These are phyloP conservation scores for Melierax canorus DNA, from an alignment of 2,113 vertebrate genomes.

Conservation along the genomic window DNA sequence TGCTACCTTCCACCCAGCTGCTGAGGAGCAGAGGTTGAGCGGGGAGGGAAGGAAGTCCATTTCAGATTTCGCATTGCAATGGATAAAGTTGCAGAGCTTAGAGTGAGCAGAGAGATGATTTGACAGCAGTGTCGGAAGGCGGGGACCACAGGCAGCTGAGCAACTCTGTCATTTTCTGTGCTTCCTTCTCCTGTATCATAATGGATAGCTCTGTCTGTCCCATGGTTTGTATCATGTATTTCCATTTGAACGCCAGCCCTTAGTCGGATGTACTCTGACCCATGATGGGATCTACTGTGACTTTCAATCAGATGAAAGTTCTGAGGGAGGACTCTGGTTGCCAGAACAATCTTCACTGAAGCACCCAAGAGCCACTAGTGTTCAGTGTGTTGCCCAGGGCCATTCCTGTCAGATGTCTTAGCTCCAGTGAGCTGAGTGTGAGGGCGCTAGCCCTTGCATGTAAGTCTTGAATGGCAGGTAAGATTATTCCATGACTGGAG, in stretches of 20 bases:
- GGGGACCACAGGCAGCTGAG: constrained; percentile 16
- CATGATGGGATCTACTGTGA: neutral
- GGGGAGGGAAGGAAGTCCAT: neutral
- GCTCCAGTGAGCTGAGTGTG: neutral
- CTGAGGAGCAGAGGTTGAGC: neutral
- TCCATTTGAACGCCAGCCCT: neutral
- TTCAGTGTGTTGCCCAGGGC: neutral
- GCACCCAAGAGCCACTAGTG: neutral
- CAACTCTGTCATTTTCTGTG: neutral
- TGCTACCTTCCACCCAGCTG: constrained; percentile 28
- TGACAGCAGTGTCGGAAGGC: neutral
- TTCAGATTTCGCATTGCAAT: neutral
- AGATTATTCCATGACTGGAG: neutral
- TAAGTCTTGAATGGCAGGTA: neutral
- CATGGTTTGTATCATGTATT: neutral
- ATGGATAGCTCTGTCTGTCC: neutral
- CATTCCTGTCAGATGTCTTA: neutral
- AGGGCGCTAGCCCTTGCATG: neutral
- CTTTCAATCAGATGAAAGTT: neutral
- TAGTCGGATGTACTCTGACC: neutral
- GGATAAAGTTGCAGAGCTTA: neutral
- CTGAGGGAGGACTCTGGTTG: neutral
- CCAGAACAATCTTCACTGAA: neutral
- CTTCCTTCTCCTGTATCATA: neutral
- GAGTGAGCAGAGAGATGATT: neutral